These are phyloP conservation scores for Pitta sordida DNA, from an alignment of 2,113 vertebrate species.

Conservation along the genomic window DNA sequence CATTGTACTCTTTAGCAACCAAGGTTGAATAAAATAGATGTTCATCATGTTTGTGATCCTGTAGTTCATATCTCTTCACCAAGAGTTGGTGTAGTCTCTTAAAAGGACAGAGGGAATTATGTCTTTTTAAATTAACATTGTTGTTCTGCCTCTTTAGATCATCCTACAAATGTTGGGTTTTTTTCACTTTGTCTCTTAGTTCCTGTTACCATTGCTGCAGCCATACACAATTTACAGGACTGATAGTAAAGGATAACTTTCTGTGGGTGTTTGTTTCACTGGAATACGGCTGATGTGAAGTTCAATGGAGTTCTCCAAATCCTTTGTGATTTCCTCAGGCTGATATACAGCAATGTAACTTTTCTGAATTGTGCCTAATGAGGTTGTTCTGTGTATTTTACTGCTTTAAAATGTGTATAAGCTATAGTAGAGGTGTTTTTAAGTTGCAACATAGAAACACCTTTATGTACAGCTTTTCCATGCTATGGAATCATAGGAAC, in stretches of 20 bases:
- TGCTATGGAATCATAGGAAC: background rate
- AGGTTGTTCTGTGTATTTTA: background rate
- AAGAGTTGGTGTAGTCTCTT: background rate
- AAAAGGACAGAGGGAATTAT: background rate
- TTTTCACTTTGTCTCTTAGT: background rate
- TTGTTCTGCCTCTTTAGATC: background rate
- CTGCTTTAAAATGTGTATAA: background rate
- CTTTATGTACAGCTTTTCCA: background rate
- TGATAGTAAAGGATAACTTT: background rate
- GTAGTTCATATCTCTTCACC: background rate
- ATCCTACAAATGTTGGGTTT: background rate
- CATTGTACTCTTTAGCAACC: background rate
- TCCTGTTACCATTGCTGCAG: background rate
- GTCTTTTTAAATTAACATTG: fast-evolving
- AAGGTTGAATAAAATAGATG: background rate
- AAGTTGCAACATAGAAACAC: background rate
- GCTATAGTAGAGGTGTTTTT: background rate
- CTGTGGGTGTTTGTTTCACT: background rate
- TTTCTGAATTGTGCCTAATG: background rate
- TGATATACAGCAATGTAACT: background rate
- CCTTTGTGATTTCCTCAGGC: background rate
- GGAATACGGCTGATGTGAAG: background rate
- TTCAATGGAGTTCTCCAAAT: background rate
- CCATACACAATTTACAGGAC: background rate
- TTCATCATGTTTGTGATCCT: background rate